Percentiles rank a stretch among this genome's conserved stretches.
Conservation (phyloP, 2,113 vertebrate species). For the Dicrurus megarhynchus region DNA sequence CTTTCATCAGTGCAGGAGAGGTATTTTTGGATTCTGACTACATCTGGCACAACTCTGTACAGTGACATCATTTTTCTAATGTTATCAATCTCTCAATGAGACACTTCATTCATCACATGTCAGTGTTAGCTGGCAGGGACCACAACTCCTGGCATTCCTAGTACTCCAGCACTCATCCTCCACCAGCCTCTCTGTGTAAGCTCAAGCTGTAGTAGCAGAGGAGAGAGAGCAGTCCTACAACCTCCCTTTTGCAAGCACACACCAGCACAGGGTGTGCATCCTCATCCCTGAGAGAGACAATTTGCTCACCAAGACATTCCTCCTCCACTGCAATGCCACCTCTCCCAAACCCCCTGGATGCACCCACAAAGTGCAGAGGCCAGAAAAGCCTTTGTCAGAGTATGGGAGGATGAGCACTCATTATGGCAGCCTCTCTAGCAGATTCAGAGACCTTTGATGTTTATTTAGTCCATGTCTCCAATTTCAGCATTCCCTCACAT, state of each 20-base stretch:
- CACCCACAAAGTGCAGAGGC: background rate
- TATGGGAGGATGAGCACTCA: background rate
- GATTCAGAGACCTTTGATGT: background rate
- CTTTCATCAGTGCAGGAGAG: background rate
- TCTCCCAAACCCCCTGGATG: background rate
- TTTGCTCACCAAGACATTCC: background rate
- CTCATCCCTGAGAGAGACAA: background rate
- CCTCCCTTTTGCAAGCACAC: fast-evolving
- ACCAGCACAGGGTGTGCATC: fast-evolving
- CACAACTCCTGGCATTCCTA: background rate
- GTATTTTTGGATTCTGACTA: background rate
- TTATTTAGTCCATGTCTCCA: background rate
- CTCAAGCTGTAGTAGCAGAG: background rate
- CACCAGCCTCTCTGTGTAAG: background rate
- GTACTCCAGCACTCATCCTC: background rate
- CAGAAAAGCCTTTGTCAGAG: background rate
- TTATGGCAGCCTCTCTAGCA: background rate
- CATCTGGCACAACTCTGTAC: background rate
- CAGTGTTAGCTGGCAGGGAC: background rate
- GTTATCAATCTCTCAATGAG: background rate
- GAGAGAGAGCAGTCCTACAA: background rate
- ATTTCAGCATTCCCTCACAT: background rate
- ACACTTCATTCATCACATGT: background rate
- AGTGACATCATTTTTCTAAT: background rate
- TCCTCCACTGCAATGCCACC: background rate